phyloP scores from a whole-genome alignment of 1,140 invertebrate species.

The Aplysia californica region DNA sequence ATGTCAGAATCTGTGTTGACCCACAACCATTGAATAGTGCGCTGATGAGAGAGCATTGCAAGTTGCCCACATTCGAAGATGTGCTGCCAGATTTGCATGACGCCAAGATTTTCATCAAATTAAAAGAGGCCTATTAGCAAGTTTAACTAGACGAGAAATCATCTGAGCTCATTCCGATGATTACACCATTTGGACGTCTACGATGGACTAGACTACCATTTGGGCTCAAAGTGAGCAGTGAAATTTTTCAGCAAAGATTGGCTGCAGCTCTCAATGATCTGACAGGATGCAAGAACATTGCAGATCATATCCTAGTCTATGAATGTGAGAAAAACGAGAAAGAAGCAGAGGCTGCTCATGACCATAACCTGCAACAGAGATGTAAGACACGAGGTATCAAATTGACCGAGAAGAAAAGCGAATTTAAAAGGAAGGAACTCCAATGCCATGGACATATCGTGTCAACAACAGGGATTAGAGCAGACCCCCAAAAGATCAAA shows the following conservation, averaged over 20 bases:
- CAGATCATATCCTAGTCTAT: conserved; percentile 14
- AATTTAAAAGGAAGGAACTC: conserved; percentile 38
- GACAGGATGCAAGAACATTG: conserved; percentile 31
- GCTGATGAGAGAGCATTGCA: conserved; percentile 11
- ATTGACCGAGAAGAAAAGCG: conserved; percentile 38
- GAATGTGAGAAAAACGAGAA: conserved; percentile 27
- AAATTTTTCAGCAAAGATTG: conserved; percentile 43
- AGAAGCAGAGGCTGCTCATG: conserved; percentile 13
- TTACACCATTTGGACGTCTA: conserved; percentile 48
- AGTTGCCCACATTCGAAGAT: conserved; percentile 19
- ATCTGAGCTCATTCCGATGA: conserved; percentile 46
- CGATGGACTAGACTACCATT: conserved; percentile 41
- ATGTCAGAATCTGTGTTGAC: conserved; percentile 31
- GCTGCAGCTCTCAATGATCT: conserved; percentile 31
- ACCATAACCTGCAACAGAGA: conserved; percentile 20
- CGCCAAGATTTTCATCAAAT: conserved; percentile 41
- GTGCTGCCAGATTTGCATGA: conserved; percentile 36
- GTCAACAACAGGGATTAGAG: conserved; percentile 1
- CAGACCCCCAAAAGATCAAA: neutral
- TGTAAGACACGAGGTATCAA: conserved; percentile 29
- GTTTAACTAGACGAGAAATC: conserved; percentile 52
- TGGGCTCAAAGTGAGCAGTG: conserved; percentile 39
- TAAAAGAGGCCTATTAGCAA: conserved; percentile 45
- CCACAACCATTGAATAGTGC: conserved; percentile 11
- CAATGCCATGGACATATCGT: conserved; percentile 48